Percentiles rank a stretch among this genome's conserved stretches.
phyloP scores from a whole-genome alignment of 2,113 vertebrate species.

The Clarias macrocephalus region DNA sequence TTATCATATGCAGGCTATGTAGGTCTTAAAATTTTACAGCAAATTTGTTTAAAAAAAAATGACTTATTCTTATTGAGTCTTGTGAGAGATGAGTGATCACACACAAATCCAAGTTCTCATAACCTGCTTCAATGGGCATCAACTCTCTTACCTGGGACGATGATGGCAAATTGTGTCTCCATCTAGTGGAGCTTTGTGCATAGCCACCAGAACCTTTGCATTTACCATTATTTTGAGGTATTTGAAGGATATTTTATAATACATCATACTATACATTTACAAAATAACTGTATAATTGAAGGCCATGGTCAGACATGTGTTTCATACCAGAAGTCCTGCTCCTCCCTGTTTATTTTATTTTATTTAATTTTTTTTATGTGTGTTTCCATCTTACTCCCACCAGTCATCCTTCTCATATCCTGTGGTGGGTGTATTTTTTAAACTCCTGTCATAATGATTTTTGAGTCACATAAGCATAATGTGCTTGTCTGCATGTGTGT shows the following conservation, averaged over 20 bases:
- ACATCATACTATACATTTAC: not conserved
- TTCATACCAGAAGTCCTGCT: not conserved
- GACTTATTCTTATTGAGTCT: not conserved
- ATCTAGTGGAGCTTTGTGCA: slow-evolving; percentile 33
- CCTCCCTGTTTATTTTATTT: too few relatives aligned
- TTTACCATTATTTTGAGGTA: not conserved
- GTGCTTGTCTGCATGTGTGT: not conserved
- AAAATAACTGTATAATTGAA: not conserved
- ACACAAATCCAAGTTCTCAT: not conserved
- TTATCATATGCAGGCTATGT: not conserved
- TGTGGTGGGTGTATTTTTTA: not conserved
- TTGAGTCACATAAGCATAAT: not conserved
- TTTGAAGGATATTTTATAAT: not conserved
- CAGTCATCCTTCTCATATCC: not conserved
- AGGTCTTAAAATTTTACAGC: not conserved
- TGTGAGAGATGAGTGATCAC: slow-evolving; percentile 13
- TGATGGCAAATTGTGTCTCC: slow-evolving; percentile 18
- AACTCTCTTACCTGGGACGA: not conserved
- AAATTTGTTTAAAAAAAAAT: not conserved
- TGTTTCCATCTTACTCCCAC: slow-evolving; percentile 18
- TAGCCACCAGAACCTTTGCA: not conserved
- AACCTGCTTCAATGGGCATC: not conserved
- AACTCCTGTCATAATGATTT: not conserved
- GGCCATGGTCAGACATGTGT: not conserved
- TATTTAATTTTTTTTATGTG: not conserved